phyloP scores from a whole-genome alignment of 2,113 vertebrate species.

The Steatornis caripensis region DNA sequence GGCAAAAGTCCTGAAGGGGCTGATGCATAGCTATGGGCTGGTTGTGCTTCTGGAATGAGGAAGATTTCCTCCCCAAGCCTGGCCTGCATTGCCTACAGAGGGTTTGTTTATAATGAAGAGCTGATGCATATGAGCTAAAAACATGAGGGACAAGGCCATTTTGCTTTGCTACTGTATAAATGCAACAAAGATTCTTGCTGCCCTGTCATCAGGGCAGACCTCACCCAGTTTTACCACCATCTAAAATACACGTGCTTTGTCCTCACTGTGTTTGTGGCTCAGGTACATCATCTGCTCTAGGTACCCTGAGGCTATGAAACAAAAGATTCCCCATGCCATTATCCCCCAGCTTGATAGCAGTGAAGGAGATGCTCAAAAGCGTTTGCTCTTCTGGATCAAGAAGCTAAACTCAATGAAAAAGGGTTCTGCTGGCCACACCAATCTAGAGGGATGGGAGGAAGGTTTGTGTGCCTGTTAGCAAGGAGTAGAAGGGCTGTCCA shows the following conservation, averaged over 20 bases:
- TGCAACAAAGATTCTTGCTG: background rate
- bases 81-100: conserved; percentile 24
- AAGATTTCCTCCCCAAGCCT: conserved; percentile 1
- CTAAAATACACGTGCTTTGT: background rate
- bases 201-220: background rate
- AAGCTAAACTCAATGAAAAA: background rate
- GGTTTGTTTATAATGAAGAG: background rate
- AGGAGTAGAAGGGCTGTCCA: conserved; percentile 26
- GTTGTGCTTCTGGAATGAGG: conserved; percentile 57
- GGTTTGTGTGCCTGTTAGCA: background rate
- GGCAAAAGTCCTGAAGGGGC: conserved; percentile 11
- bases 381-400: background rate
- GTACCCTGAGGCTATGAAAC: conserved; percentile 42
- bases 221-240: background rate
- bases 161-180: background rate
- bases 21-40: conserved; percentile 48
- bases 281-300: background rate
- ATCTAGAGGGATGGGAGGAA: background rate
- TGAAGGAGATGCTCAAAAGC: background rate
- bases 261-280: background rate
- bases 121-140: conserved; percentile 5
- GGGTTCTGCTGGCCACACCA: background rate
- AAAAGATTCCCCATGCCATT: background rate
- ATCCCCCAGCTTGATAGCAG: background rate
- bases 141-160: background rate